A percentile compares a stretch with the other conserved stretches of the same genome.
Evolutionary conservation across 2,888 invertebrate genomes (phyloP).

Genomic region (Platycnemis pennipes): DNA sequence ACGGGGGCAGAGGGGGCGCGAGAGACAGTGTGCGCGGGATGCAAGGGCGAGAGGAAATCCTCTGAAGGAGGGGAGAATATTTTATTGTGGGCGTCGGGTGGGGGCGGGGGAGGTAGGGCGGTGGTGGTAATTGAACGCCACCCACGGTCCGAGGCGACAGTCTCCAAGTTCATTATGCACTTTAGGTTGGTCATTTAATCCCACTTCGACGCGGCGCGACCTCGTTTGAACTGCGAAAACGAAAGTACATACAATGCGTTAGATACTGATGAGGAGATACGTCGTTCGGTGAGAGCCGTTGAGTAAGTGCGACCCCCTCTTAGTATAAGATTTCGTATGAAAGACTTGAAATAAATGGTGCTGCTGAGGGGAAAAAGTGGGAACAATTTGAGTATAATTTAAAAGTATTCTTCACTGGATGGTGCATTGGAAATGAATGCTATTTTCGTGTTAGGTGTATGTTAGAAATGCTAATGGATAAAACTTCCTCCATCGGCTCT

Average conservation of each 20-base stretch:
- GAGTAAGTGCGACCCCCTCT: neutral
- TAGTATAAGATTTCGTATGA: neutral
- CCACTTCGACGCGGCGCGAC: neutral
- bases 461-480: no score
- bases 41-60: neutral
- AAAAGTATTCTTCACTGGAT: no score
- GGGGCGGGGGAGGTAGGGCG: neutral
- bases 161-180: neutral
- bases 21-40: neutral
- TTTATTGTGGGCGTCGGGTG: neutral
- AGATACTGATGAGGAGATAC: neutral
- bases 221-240: neutral
- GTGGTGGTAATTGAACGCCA: neutral
- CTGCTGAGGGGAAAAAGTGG: neutral
- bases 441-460: no score
- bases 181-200: neutral
- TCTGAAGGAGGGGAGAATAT: neutral
- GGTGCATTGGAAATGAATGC: no score
- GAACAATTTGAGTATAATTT: no score
- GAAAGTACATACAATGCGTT: neutral
- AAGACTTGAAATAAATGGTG: neutral
- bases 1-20: neutral
- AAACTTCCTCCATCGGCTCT: no score
- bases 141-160: neutral
- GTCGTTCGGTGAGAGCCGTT: no score